Evolutionary conservation across 1,140 invertebrate genomes (phyloP).

Genomic region (Drosophila nebulosa): DNA sequence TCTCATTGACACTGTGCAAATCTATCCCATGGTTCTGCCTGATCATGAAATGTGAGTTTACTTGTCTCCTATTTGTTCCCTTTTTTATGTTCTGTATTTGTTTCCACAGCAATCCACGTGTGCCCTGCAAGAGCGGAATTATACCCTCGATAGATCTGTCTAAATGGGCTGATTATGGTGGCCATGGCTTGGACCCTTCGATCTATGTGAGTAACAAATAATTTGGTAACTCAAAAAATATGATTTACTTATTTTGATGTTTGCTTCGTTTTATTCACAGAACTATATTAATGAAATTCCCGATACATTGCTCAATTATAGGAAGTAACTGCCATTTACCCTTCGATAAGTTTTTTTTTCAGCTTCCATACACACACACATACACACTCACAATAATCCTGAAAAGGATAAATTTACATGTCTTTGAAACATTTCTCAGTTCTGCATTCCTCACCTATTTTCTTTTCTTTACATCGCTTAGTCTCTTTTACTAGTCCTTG

Average conservation of each 20-base stretch:
- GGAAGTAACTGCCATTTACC: conserved; percentile 54
- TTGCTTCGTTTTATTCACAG: conserved; percentile 39
- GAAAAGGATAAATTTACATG: background rate
- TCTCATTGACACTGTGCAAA: conserved; percentile 94
- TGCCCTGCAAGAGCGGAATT: conserved; percentile 92
- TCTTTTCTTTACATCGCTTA: conserved; percentile 24
- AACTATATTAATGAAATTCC: conserved; percentile 80
- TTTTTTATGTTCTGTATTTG: background rate
- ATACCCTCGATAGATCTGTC: conserved; percentile 92
- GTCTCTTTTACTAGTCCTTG: conserved; percentile 59
- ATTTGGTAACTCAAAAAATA: background rate
- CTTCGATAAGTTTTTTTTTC: conserved; percentile 9
- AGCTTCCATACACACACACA: conserved; percentile 16
- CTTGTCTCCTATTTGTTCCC: background rate
- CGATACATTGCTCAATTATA: conserved; percentile 77
- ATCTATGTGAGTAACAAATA: conserved; percentile 84
- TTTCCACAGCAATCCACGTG: conserved; percentile 89
- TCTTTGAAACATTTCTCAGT: background rate
- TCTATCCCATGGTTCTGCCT: conserved; percentile 95
- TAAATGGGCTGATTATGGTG: conserved; percentile 91
- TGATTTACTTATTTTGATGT: background rate
- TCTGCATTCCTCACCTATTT: conserved; percentile 6
- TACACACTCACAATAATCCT: conserved; percentile 2
- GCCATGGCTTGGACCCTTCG: conserved; percentile 82
- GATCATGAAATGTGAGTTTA: conserved; percentile 93